phyloP scores from a whole-genome alignment of 1,140 invertebrate species.

The Drosophila oshimai region DNA sequence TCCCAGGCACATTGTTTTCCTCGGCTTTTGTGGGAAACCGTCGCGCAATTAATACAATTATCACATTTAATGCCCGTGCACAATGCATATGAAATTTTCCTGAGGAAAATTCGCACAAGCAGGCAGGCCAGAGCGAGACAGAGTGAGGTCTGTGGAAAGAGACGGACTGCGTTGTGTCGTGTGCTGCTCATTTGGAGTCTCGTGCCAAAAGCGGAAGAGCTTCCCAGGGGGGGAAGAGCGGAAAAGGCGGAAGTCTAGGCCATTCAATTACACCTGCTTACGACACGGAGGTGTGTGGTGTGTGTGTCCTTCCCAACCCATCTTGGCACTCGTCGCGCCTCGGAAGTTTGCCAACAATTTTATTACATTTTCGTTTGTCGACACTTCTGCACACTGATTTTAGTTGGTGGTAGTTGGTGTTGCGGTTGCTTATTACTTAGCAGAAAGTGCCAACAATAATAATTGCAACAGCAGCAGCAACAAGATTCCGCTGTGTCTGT shows the following conservation, averaged over 20 bases:
- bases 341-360: conserved; percentile 75
- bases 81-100: conserved; percentile 66
- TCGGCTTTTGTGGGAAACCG: conserved; percentile 45
- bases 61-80: conserved; percentile 63
- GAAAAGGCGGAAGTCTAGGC: conserved; percentile 26
- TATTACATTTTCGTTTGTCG: conserved; percentile 78
- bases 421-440: conserved; percentile 67
- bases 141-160: not conserved
- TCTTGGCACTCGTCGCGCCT: conserved; percentile 37
- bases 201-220: conserved; percentile 62
- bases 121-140: conserved; percentile 8
- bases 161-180: conserved; percentile 7
- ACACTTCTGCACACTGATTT: conserved; percentile 58
- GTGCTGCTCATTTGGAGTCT: conserved; percentile 34
- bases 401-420: conserved; percentile 30
- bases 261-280: conserved; percentile 79
- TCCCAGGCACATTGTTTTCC: conserved; percentile 23
- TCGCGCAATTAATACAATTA: conserved; percentile 71
- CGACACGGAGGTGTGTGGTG: conserved; percentile 18
- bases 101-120: conserved; percentile 21
- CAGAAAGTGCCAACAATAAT: conserved; percentile 70
- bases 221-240: conserved; percentile 4
- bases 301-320: not conserved
- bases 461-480: conserved; percentile 69
- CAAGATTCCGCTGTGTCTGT: conserved; percentile 33